Conservation (phyloP, 2,888 invertebrate species). For the Tipula helvola region DNA sequence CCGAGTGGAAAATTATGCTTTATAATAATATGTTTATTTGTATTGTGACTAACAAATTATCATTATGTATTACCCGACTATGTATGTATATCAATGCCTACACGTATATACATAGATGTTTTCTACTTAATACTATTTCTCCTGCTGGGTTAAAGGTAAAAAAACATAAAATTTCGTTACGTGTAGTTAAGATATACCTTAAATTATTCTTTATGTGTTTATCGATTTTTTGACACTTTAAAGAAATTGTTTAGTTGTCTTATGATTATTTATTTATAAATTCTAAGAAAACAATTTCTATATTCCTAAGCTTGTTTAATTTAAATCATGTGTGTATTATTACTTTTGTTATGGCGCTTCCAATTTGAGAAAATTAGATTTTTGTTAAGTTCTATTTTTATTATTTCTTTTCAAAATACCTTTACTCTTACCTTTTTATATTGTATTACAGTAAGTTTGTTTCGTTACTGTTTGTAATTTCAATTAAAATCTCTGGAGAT, state of each 20-base stretch:
- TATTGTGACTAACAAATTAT: constrained; percentile 7
- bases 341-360: not conserved
- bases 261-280: not conserved
- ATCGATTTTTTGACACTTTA: constrained; percentile 9
- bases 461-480: not conserved
- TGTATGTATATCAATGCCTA: not conserved
- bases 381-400: not conserved
- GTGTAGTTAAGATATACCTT: not conserved
- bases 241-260: not conserved
- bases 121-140: not conserved
- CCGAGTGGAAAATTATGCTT: not conserved
- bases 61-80: not conserved
- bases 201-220: not conserved
- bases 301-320: not conserved
- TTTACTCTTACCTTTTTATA: not conserved
- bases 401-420: not conserved
- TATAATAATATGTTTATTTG: not conserved
- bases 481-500: not conserved
- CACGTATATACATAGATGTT: not conserved
- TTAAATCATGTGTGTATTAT: not conserved
- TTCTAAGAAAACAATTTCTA: not conserved
- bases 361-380: not conserved
- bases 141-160: not conserved
- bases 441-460: not conserved
- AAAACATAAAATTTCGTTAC: not conserved